Evolutionary conservation across 1,140 invertebrate species (phyloP), one percentile per base, ranked within the genome.

Genomic region (Ladona fulva): DNA sequence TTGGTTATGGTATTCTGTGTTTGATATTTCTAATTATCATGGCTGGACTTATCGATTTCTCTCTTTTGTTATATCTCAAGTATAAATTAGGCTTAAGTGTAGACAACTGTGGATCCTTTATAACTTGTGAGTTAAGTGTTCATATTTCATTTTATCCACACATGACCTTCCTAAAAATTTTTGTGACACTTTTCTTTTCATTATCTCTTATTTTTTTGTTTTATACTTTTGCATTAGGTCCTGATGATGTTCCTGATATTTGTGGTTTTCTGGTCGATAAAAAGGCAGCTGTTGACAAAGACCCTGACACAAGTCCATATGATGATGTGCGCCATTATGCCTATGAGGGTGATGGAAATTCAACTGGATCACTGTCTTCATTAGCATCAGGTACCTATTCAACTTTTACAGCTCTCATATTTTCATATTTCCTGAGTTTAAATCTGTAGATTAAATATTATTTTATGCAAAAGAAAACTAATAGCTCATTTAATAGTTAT

Each of bases 311-410:
- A 79, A 94, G 94, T 82, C 95, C 96, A 0, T 95, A 94, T 84
- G 97, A 99, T 84, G 96, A 97, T 86, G 93, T 98, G 0, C 90
- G 96, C 74, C 95, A 98, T 85, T 99, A 98, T 85, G 96, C 94
- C 29, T 98, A 97, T 83, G 97, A 99, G 86, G 97, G 97, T 19
- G 95, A 97, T 84, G 96, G 95, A 77, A 98, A 97, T 83, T 93
- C 92, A 1, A 93, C 93, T 59, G 96, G 96, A 78, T 97, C 96
- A 10, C 87, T 97, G 0, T 98, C 96, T 42, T 97, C 96, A 6
- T 87, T 98, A 74, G 94, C 95, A 78, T 97, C 95, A 79, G 95
- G 93, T 92, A 84, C 89, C 87, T 88, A 78, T 37, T 37, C 8
- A 8, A n/a, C n/a, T 37, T 37, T 37, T 37, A 37, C 1, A 5